Evolutionary conservation across 2,888 invertebrate genomes (phyloP), one percentile per base, ranked within the genome.

Genomic region (Dolichopus griseipennis): DNA sequence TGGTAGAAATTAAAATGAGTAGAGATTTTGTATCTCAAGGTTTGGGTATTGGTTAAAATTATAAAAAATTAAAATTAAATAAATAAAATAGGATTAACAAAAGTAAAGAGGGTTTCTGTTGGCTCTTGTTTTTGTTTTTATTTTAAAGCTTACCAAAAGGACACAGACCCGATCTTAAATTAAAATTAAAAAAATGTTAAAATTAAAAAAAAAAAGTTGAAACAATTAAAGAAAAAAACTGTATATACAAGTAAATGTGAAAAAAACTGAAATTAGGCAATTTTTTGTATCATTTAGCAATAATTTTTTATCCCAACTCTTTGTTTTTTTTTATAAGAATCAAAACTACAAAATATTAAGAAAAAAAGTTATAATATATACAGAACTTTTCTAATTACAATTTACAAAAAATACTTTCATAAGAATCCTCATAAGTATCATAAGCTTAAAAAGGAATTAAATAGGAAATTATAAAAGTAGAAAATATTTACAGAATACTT

Each of bases 241-340:
- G n/a, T n/a, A n/a, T n/a, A n/a, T n/a, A n/a, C n/a, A n/a, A n/a
- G n/a, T n/a, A n/a, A n/a, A n/a, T n/a, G n/a, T 4, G 27, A 27
- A 27, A 27, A 27, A 27, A 52, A 52, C 3, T 12, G 15, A 52
- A 52, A 52, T 52, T 52, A 52, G 52, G 52, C 52, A 52, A 52
- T 52, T 52, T 52, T 52, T 52, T 52, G 52, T 52, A 52, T 52
- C 52, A 52, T 52, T 52, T 52, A 52, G 52, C 52, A 52, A 52
- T 52, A 18, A 52, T 52, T 18, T 52, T 52, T 27, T 27, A 27
- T 27, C 27, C 27, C 27, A 27, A 27, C 27, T 27, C 27, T 27
- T 27, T 27, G 2, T 27, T 52, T 52, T 52, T 52, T 52, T 15
- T 15, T 52, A 27, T 5, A 27, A 27, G n/a, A 27, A 27, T 27